These are phyloP conservation scores for Glaucopsyche alexis DNA, from an alignment of 2,888 invertebrate genomes.

Conservation along the genomic window DNA sequence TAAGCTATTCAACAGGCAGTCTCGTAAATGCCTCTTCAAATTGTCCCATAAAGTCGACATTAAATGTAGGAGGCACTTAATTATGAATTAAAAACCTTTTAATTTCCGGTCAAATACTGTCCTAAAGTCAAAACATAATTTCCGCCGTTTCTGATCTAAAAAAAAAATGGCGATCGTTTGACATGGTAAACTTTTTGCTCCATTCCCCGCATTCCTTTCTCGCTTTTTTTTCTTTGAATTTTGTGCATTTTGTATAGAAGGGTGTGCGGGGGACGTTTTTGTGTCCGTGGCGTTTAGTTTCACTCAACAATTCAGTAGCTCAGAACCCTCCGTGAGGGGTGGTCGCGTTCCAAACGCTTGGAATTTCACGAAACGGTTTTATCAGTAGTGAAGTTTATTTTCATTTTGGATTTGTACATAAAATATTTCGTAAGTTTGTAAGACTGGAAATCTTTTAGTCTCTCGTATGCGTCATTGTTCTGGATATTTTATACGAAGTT, in stretches of 20 bases:
- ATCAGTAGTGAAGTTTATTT: constrained; percentile 55
- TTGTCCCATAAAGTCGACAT: not conserved
- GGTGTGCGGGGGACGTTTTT: constrained; percentile 59
- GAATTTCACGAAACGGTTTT: constrained; percentile 29
- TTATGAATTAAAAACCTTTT: constrained; percentile 1
- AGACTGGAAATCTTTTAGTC: constrained; percentile 25
- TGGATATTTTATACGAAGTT: constrained; percentile 32
- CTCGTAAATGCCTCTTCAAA: not conserved
- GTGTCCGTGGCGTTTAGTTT: constrained; percentile 49
- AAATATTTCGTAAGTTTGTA: constrained; percentile 2
- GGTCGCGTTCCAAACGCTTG: constrained; percentile 43
- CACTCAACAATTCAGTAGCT: constrained; percentile 56
- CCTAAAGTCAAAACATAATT: constrained; percentile 4
- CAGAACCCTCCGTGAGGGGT: constrained; percentile 59
- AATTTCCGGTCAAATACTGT: constrained; percentile 8
- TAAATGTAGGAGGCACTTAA: not conserved
- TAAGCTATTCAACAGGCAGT: too few relatives aligned
- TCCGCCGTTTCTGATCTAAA: not conserved
- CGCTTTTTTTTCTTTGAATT: constrained; percentile 57
- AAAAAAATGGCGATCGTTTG: not conserved
- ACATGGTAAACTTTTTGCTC: constrained; percentile 7
- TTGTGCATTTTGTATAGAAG: constrained; percentile 66
- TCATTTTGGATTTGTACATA: constrained; percentile 33
- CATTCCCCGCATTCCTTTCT: constrained; percentile 55
- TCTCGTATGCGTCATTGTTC: not conserved